Evolutionary conservation across 2,797 vertebrate species (phyloP), one percentile per base, ranked within the genome.

Genomic region (Hybognathus amarus): DNA sequence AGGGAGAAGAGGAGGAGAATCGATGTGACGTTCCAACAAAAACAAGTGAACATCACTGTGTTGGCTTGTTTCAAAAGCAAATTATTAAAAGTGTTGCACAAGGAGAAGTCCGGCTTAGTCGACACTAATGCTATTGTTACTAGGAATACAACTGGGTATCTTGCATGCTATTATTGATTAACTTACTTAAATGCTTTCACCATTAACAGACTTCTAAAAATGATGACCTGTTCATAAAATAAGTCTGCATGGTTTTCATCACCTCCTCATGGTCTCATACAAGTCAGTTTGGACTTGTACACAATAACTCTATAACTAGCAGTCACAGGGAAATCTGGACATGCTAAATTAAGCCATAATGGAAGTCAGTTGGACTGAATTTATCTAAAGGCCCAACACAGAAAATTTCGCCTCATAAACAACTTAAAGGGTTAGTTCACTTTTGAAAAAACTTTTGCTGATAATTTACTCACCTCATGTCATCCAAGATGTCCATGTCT

Each of bases 21-120:
- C 18, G 27, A 66, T 38, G 67, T 6, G 24, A 66, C 17, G 64
- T 66, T 77, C 56, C 82, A 86, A 76, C 70, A 67, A 79, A 83
- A 84, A 82, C 75, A 82, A 85, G 69, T 45, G 52, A 61, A 47
- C 47, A 68, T 47, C 50, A 47, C 63, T 68, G 47, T 15, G 33
- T 24, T 70, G 80, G 20, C 40, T 79, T 69, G 38, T 73, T 56
- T 69, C 38, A 36, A 85, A 77, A 77, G 77, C 40, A 52, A 83
- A 56, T 83, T 50, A 82, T 82, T 70, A 70, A 82, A 70, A 69
- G 83, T 20, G 24, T n/a, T 20, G 6, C 22, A 66, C 12, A 24
- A 54, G 66, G 59, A 83, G 33, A 85, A 42, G 79, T 71, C 18
- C 1, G n/a, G 54, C 5, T 73, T 63, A 63, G 20, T 33, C 10